These are phyloP conservation scores for Nemotelus pantherinus DNA, from an alignment of 2,888 invertebrate genomes.

Conservation along the genomic window DNA sequence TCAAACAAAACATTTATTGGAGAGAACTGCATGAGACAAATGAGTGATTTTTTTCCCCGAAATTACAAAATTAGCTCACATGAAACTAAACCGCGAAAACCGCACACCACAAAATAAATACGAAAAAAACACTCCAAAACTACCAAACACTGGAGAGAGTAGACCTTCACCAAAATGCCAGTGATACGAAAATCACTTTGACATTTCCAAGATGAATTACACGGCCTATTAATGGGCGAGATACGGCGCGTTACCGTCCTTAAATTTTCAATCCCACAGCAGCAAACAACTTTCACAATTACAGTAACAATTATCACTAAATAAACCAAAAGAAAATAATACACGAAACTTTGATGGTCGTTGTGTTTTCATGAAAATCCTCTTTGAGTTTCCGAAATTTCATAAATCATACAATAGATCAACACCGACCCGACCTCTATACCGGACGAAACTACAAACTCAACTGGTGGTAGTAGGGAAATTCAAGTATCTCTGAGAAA, in stretches of 20 bases:
- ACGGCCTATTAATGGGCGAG: not conserved
- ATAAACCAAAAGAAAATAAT: conserved; percentile 11
- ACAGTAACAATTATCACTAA: conserved; percentile 7
- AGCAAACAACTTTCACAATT: too few relatives aligned
- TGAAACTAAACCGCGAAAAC: too few relatives aligned
- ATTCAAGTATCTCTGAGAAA: not conserved
- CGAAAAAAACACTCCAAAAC: too few relatives aligned
- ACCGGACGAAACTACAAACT: conserved; percentile 46
- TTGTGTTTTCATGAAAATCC: not conserved
- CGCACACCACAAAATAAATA: too few relatives aligned
- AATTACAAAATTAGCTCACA: too few relatives aligned
- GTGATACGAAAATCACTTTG: conserved; percentile 18
- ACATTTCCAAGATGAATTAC: conserved; percentile 32
- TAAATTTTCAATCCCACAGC: too few relatives aligned
- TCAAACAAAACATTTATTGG: too few relatives aligned
- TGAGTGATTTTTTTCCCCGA: too few relatives aligned
- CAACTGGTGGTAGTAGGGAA: conserved; percentile 46
- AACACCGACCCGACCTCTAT: conserved; percentile 20
- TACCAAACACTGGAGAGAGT: too few relatives aligned
- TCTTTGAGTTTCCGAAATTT: not conserved
- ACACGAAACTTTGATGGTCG: not conserved
- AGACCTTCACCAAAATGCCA: too few relatives aligned
- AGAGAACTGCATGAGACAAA: too few relatives aligned
- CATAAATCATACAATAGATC: conserved; percentile 1
- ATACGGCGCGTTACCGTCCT: too few relatives aligned